Evolutionary conservation across 1,140 invertebrate species (phyloP).

Genomic region (Zaprionus kolodkinae): DNA sequence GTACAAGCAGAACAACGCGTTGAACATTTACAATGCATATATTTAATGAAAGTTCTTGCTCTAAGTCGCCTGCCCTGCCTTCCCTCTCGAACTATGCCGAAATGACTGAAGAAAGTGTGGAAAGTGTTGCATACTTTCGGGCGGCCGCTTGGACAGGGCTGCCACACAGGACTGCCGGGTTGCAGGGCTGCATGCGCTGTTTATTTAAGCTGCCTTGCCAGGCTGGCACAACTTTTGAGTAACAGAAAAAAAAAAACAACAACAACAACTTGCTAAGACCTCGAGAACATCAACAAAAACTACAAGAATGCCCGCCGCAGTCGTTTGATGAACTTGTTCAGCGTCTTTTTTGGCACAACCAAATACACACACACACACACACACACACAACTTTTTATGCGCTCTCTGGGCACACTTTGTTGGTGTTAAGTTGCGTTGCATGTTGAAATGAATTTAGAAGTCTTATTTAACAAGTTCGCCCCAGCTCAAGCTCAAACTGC

Average conservation of each 20-base stretch:
- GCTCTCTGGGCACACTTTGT: slow-evolving; percentile 47
- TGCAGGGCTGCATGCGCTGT: slow-evolving; percentile 36
- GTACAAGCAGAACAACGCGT: slow-evolving; percentile 35
- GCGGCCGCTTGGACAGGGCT: slow-evolving; percentile 38
- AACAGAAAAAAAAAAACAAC: background rate
- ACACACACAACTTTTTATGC: slow-evolving; percentile 53
- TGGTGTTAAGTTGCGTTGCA: slow-evolving; percentile 75
- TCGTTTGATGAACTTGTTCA: slow-evolving; percentile 73
- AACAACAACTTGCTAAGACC: slow-evolving; percentile 19
- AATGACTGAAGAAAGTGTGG: slow-evolving; percentile 34
- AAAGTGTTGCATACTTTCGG: slow-evolving; percentile 77
- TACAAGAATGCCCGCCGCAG: slow-evolving; percentile 49
- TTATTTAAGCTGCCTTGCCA: slow-evolving; percentile 64
- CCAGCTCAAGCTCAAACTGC: slow-evolving; percentile 11
- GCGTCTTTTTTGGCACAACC: slow-evolving; percentile 29
- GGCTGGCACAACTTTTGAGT: slow-evolving; percentile 51
- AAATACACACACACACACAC: background rate
- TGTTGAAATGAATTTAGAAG: slow-evolving; percentile 77
- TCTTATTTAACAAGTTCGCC: slow-evolving; percentile 78
- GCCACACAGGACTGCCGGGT: too few species aligned
- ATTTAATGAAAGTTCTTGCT: slow-evolving; percentile 73
- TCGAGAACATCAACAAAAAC: slow-evolving; percentile 13
- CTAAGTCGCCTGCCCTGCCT: background rate
- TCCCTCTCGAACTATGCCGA: slow-evolving; percentile 14
- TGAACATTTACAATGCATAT: slow-evolving; percentile 51